Percentiles rank a stretch among this genome's conserved stretches.
Evolutionary conservation across 2,113 vertebrate genomes (phyloP).

Genomic region (Phaetusa simplex): DNA sequence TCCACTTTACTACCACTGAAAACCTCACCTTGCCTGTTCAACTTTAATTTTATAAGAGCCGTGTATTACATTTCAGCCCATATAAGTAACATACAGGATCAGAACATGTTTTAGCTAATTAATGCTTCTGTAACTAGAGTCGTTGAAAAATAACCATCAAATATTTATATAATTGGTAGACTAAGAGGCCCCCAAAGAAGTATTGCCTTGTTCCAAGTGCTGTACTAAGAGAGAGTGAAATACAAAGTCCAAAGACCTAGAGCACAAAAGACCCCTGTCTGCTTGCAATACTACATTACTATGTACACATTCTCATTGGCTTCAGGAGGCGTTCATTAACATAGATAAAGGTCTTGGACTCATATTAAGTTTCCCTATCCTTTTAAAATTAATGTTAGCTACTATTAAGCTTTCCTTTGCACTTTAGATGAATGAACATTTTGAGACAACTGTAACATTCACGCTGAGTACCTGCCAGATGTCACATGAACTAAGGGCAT

Average conservation of each 20-base stretch:
- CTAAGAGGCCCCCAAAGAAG: not conserved
- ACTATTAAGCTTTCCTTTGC: not conserved
- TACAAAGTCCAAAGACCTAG: not conserved
- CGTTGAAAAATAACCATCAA: conserved; percentile 21
- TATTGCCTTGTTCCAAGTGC: not conserved
- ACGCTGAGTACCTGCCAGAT: not conserved
- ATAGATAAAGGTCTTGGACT: not conserved
- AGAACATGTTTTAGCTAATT: conserved; percentile 39
- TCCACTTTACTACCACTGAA: not conserved
- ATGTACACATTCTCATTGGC: not conserved
- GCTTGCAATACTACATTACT: not conserved
- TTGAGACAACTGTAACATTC: not conserved
- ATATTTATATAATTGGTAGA: conserved; percentile 32
- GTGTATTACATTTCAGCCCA: conserved; percentile 37
- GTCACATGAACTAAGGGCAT: not conserved
- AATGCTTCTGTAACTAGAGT: conserved; percentile 42
- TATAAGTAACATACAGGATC: not conserved
- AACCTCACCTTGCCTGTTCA: not conserved
- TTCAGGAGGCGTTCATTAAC: not conserved
- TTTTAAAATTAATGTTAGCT: not conserved
- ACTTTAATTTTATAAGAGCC: conserved; percentile 20
- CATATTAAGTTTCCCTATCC: not conserved
- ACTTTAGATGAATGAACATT: not conserved
- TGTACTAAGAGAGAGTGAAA: not conserved
- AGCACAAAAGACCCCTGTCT: not conserved